These are phyloP conservation scores for Myotis planiceps DNA, from an alignment of 2,797 vertebrate species.

Conservation along the genomic window DNA sequence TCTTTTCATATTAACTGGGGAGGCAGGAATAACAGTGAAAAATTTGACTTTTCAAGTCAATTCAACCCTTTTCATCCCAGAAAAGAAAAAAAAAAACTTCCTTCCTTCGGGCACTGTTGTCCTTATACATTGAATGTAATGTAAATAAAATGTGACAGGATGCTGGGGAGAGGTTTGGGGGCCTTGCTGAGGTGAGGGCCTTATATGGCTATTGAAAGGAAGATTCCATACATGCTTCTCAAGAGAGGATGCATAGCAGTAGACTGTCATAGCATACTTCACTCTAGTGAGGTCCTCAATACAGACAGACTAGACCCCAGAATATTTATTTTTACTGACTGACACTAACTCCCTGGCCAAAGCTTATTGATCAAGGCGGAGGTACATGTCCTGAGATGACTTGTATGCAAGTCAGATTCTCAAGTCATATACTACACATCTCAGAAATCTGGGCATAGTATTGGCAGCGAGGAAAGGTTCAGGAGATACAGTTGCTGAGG, in stretches of 20 bases:
- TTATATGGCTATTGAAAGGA: not conserved
- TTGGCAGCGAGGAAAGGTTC: not conserved
- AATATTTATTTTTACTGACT: not conserved
- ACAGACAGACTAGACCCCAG: not conserved
- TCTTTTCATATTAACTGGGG: not conserved
- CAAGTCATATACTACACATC: not conserved
- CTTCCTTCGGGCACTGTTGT: not conserved
- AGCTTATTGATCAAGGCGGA: not conserved
- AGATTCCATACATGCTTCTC: not conserved
- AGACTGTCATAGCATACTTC: not conserved
- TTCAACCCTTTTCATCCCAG: not conserved
- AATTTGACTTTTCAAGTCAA: not conserved
- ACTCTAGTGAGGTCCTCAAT: not conserved
- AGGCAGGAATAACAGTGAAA: not conserved
- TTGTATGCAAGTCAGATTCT: not conserved
- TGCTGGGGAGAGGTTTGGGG: not conserved
- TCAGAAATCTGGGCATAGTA: not conserved
- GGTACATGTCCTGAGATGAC: not conserved
- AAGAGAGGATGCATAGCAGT: not conserved
- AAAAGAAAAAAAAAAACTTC: not conserved
- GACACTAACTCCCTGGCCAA: not conserved
- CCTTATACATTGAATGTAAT: not conserved
- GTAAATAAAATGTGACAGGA: not conserved
- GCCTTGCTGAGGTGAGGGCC: not conserved
- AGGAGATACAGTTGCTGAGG: not conserved